Evolutionary conservation across 2,113 vertebrate genomes (phyloP), one percentile per base, ranked within the genome.

Genomic region (Tapirus terrestris): DNA sequence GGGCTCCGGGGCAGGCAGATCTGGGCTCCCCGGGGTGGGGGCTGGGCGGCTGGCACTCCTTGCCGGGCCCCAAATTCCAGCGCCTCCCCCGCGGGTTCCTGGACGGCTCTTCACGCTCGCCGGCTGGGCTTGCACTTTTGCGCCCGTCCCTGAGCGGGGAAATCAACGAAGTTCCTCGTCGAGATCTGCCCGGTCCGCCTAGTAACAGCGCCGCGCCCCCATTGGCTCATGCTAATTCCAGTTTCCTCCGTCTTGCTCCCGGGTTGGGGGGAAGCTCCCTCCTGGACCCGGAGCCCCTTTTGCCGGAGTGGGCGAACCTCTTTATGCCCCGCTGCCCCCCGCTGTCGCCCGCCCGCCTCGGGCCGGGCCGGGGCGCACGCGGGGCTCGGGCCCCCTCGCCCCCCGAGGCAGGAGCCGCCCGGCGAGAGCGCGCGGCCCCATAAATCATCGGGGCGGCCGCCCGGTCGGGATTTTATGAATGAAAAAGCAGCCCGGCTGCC

Each of bases 181-280:
- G 61, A 99, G 98, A 98, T 99, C 99, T 99, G 99, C 99, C 99
- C 36, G 96, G 96, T 95, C 99, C 98, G 98, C 99, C 98, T 99
- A 98, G 99, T 99, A 99, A 99, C 99, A 99, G 98, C 98, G 98
- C 98, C 98, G 98, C 98, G 60, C 98, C 98, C 98, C 98, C 97
- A 99, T 99, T 99, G 99, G 99, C 98, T 98, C 98, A 97, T 97
- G 98, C 98, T 98, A 98, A 99, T 98, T 98, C 98, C 98, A 98
- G 99, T 98, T 99, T 99, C 99, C 99, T 99, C 98, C n/a, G 96
- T 92, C 97, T 93, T 77, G 20, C 97, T 97, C 98, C 98, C 94
- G 92, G 97, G 97, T 73, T 65, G 56, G 96, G 98, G 97, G 97
- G 97, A 89, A 60, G 97, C 91, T 97, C 98, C 96, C 98, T 98